These are phyloP conservation scores for Microcebus griseorufus DNA, from an alignment of 2,113 vertebrate genomes.

Conservation along the genomic window DNA sequence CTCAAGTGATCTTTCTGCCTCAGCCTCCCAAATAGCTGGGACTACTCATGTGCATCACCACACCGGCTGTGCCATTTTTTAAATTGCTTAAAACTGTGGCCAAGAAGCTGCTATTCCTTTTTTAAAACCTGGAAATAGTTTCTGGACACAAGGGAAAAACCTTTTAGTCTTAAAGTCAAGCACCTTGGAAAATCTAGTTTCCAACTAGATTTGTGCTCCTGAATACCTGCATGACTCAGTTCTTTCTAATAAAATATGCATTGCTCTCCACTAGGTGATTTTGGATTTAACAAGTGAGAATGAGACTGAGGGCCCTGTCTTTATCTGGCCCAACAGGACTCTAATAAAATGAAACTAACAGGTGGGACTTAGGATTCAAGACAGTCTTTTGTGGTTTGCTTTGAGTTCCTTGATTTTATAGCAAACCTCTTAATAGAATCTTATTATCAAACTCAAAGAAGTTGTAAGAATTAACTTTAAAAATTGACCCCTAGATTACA, in stretches of 20 bases:
- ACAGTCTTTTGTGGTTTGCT: neutral
- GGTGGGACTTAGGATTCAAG: neutral
- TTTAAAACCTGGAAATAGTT: slow-evolving; percentile 7
- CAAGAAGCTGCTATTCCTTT: neutral
- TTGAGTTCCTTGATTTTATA: neutral
- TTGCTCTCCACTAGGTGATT: neutral
- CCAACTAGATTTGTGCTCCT: neutral
- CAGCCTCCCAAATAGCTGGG: neutral
- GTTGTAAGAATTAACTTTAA: slow-evolving; percentile 27
- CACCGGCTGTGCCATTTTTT: neutral
- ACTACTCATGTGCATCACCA: neutral
- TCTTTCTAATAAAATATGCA: neutral
- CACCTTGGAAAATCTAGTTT: slow-evolving; percentile 37
- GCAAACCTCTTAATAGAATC: neutral
- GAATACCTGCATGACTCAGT: slow-evolving; percentile 12
- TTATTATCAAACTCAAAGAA: neutral
- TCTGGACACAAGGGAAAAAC: neutral
- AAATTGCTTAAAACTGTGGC: slow-evolving; percentile 12
- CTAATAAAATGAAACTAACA: neutral
- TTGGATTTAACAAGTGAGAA: neutral
- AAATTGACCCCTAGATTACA: neutral
- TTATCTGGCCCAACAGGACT: neutral
- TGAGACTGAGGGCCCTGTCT: neutral
- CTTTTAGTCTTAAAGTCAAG: slow-evolving; percentile 34
- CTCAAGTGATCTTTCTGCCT: neutral